Percentiles rank a stretch among this genome's conserved stretches.
phyloP scores from a whole-genome alignment of 2,113 vertebrate species.

The Rhabdornis inornatus region DNA sequence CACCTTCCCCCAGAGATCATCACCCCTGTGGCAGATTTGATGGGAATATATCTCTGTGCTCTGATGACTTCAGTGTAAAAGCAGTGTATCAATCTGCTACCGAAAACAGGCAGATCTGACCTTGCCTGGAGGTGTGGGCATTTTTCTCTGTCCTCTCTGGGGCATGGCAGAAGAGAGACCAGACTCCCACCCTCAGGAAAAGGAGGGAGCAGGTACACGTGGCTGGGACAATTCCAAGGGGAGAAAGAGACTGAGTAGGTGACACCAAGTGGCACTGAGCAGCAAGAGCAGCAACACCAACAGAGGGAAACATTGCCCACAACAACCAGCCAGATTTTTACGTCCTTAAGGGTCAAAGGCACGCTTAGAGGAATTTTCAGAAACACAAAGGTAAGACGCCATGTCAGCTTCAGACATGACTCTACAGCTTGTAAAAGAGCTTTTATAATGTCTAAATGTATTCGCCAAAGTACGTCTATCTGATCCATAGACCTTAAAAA shows the following conservation, averaged over 20 bases:
- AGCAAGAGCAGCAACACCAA: not conserved
- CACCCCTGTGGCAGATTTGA: not conserved
- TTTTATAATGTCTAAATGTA: not conserved
- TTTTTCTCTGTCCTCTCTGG: not conserved
- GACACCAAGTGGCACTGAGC: not conserved
- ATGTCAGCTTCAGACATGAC: not conserved
- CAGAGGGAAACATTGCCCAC: not conserved
- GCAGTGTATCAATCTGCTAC: too few species aligned
- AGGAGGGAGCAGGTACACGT: rapidly evolving
- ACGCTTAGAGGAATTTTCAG: not conserved
- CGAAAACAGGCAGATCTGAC: not conserved
- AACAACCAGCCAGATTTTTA: not conserved
- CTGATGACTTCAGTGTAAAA: not conserved
- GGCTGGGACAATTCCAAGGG: not conserved
- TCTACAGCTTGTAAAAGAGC: not conserved
- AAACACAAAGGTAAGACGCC: not conserved
- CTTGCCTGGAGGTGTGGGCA: not conserved
- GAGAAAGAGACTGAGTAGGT: not conserved
- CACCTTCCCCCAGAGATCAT: not conserved
- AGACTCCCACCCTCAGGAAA: not conserved
- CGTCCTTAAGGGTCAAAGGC: not conserved
- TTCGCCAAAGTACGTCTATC: not conserved
- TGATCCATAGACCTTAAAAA: not conserved
- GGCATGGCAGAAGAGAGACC: rapidly evolving
- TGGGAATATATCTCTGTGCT: rapidly evolving